Evolutionary conservation across 2,888 invertebrate genomes (phyloP), one percentile per base, ranked within the genome.

Genomic region (Agrenia bidenticulata): DNA sequence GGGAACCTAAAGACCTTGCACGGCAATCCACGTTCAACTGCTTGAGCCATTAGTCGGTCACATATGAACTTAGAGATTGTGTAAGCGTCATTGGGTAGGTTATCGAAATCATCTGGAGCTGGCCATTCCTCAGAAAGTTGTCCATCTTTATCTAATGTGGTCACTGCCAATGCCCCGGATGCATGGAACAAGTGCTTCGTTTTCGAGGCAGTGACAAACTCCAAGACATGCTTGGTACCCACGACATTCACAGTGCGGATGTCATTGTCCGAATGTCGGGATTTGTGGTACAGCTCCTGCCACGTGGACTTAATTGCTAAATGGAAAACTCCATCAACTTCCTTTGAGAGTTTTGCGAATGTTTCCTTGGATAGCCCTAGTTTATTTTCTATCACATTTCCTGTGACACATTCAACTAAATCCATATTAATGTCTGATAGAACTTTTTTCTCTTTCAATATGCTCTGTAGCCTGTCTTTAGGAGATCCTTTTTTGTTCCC

Each of bases 281-380:
- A 42, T 39, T 68, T 64, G 1, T 39, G 2, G 50, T 73, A 73
- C 4, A 27, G 7, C 32, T 73, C 70, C 2, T 63, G 37, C 45
- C 67, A 64, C 42, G 68, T 64, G 9, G 64, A 53, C 42, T 64
- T 60, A 1, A 64, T 66, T 1, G 73, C 70, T 49, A 64, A 63
- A 27, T 73, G 68, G n/a, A 68, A 41, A 1, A 70, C 55, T 0
- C 58, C 63, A 32, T 73, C 68, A 1, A 70, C 60, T 21, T 61
- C 55, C 21, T 39, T n/a, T 7, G 50, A 37, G 0, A 73, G 51
- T 4, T 26, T 23, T 19, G 61, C 56, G 24, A 66, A 73, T 0
- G 53, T 21, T n/a, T 19, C 50, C 11, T 55, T 32, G 1, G 13
- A 11, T 1, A 73, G 39, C 1, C 70, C 70, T 24, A 55, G 7